A percentile compares a stretch with the other conserved stretches of the same genome.
Conservation (phyloP, 2,888 invertebrate species). For the Aspidiotus destructor region DNA sequence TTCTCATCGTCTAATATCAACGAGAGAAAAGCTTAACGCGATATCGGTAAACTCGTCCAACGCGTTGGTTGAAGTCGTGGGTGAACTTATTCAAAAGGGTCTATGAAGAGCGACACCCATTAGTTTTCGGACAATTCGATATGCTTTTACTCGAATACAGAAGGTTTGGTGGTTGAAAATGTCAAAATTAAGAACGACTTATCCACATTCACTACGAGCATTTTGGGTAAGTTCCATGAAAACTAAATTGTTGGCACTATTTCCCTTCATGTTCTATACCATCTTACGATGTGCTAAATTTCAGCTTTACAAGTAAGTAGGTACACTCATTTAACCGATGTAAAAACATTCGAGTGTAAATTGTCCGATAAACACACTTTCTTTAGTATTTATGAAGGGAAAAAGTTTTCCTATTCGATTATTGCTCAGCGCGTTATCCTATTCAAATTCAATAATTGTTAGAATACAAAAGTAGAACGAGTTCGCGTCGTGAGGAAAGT, state of each 20-base stretch:
- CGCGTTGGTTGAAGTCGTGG: too few species aligned
- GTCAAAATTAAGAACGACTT: neutral
- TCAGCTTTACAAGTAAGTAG: neutral
- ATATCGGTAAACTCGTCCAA: too few species aligned
- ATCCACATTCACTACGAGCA: neutral
- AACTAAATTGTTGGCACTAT: neutral
- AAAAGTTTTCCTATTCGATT: too few species aligned
- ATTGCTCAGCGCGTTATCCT: too few species aligned
- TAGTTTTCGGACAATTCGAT: neutral
- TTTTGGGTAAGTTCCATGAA: slow-evolving; percentile 4
- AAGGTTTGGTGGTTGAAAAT: neutral
- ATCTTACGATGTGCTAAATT: neutral
- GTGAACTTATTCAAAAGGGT: neutral
- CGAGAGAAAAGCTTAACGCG: too few species aligned
- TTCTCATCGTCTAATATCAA: too few species aligned
- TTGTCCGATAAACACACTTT: slow-evolving; percentile 18
- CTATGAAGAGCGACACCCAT: neutral
- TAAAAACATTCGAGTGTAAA: slow-evolving; percentile 15
- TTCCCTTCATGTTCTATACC: neutral
- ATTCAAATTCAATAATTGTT: too few species aligned
- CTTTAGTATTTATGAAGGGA: slow-evolving; percentile 3
- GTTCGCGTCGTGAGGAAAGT: too few species aligned
- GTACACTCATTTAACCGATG: slow-evolving; percentile 5
- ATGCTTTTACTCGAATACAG: neutral
- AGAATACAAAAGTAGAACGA: too few species aligned